These are phyloP conservation scores for Scaptomyza pallida DNA, from an alignment of 1,140 invertebrate genomes.

Conservation along the genomic window DNA sequence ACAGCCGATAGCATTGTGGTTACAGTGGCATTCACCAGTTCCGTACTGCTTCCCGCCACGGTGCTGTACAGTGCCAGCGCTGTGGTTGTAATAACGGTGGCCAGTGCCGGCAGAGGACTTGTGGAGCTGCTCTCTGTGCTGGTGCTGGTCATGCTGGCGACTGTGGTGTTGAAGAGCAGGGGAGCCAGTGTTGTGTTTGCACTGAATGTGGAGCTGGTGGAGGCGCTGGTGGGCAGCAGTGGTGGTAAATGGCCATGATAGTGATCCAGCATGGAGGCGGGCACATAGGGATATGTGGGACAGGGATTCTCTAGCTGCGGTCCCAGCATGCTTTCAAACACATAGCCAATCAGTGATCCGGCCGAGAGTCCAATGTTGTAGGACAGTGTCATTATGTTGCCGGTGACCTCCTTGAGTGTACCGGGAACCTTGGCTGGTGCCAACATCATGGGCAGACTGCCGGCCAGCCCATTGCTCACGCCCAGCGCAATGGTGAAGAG, in stretches of 20 bases:
- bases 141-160: constrained; percentile 44
- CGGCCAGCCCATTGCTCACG: constrained; percentile 93
- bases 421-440: constrained; percentile 92
- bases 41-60: constrained; percentile 60
- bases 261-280: constrained; percentile 55
- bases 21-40: constrained; percentile 67
- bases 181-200: constrained; percentile 53
- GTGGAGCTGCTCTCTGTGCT: constrained; percentile 46
- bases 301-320: constrained; percentile 85
- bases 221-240: constrained; percentile 49
- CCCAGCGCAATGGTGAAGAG: constrained; percentile 91
- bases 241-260: constrained; percentile 52
- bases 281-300: constrained; percentile 71
- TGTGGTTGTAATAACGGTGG: constrained; percentile 70
- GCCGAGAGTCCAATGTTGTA: constrained; percentile 93
- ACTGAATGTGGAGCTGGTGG: constrained; percentile 47
- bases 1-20: constrained; percentile 67
- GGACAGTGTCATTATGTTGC: constrained; percentile 96
- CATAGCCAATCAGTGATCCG: constrained; percentile 92
- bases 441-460: constrained; percentile 95
- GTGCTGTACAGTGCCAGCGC: constrained; percentile 65
- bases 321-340: constrained; percentile 90
- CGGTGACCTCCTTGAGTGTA: constrained; percentile 91
- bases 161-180: constrained; percentile 66
- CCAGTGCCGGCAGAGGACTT: constrained; percentile 54